Conservation (phyloP, 1,140 invertebrate genomes). For the Aphelenchoides fujianensis region DNA sequence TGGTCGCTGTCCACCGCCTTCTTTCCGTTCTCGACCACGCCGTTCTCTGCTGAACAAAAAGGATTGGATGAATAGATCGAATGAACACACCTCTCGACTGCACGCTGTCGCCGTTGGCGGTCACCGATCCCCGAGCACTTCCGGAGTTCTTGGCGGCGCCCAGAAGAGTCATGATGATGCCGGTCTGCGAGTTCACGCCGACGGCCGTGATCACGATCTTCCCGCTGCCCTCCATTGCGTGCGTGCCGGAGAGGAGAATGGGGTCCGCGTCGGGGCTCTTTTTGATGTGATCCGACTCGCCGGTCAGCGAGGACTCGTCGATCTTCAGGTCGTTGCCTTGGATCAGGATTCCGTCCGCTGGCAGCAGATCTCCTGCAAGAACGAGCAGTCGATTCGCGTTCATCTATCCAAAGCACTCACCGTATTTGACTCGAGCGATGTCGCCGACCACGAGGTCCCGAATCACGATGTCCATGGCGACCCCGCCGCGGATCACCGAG, state of each 20-base stretch:
- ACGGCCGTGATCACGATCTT: constrained; percentile 62
- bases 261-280: constrained; percentile 58
- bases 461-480: constrained; percentile 89
- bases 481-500: constrained; percentile 84
- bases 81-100: neutral
- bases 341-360: constrained; percentile 60
- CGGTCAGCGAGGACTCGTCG: constrained; percentile 62
- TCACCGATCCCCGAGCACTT: constrained; percentile 19
- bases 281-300: constrained; percentile 61
- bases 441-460: constrained; percentile 96
- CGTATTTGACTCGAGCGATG: constrained; percentile 76
- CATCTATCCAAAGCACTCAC: constrained; percentile 33
- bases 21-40: neutral
- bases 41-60: constrained; percentile 13
- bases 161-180: constrained; percentile 61
- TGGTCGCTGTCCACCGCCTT: neutral
- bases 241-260: constrained; percentile 57
- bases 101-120: neutral
- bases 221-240: constrained; percentile 62
- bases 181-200: constrained; percentile 63
- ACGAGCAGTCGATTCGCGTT: neutral
- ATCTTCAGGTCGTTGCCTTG: constrained; percentile 63
- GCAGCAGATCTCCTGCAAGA: constrained; percentile 56
- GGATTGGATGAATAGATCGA: constrained; percentile 9
- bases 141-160: constrained; percentile 63